These are phyloP conservation scores for Todiramphus saurophagus DNA, from an alignment of 2,113 vertebrate species.

Conservation along the genomic window DNA sequence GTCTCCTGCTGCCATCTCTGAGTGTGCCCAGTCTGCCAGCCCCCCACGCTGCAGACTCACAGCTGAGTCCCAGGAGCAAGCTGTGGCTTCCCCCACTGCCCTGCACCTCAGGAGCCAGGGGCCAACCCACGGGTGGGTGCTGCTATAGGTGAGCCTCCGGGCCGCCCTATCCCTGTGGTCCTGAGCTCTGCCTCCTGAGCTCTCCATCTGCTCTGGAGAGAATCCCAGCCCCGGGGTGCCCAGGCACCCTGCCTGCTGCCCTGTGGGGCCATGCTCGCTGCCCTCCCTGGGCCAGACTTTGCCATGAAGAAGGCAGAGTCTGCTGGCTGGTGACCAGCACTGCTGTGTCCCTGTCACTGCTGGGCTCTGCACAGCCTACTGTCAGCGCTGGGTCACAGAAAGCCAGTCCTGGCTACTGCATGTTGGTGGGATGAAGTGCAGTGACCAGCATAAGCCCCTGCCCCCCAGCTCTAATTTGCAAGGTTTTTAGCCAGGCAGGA, in stretches of 20 bases:
- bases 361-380: not conserved
- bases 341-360: not conserved
- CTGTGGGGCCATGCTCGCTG: fast-evolving
- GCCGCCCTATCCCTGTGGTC: not conserved
- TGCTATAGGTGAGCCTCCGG: not conserved
- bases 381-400: fast-evolving
- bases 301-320: not conserved
- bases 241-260: not conserved
- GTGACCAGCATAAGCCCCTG: not conserved
- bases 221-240: not conserved
- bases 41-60: not conserved
- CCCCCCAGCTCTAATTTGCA: fast-evolving
- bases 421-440: not conserved
- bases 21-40: not conserved
- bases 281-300: not conserved
- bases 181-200: not conserved
- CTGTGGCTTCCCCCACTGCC: not conserved
- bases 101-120: not conserved
- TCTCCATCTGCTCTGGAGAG: not conserved
- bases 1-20: not conserved
- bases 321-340: not conserved
- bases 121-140: not conserved
- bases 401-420: not conserved
- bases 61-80: not conserved
- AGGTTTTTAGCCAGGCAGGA: not conserved